A percentile compares a stretch with the other conserved stretches of the same genome.
Conservation (phyloP, 2,113 vertebrate species). For the Strix aluco region DNA sequence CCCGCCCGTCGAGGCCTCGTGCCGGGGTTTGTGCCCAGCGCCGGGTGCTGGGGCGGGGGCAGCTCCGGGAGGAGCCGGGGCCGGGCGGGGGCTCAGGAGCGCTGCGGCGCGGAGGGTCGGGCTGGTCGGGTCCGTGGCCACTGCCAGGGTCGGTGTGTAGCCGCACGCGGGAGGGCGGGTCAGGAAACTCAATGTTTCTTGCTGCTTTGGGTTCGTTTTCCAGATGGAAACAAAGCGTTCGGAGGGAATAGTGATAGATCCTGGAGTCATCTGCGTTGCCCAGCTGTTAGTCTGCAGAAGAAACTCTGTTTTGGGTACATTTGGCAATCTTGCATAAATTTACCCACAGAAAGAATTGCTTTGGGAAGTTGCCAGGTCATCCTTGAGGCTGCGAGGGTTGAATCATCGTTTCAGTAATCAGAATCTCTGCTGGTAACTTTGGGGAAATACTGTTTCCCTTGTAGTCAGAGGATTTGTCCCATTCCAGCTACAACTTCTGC, state of each 20-base stretch:
- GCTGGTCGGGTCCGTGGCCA: background rate
- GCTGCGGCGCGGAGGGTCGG: fast-evolving
- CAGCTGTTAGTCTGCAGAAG: background rate
- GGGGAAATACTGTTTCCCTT: background rate
- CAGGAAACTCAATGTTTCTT: background rate
- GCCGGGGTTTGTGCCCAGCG: fast-evolving
- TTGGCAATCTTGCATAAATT: background rate
- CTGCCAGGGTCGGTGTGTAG: fast-evolving
- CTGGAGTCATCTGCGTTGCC: background rate
- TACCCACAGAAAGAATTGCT: background rate
- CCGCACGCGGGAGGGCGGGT: background rate
- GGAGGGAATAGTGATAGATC: background rate
- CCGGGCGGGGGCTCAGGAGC: background rate
- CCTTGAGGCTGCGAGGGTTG: background rate
- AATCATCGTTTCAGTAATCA: background rate
- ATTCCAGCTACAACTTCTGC: background rate
- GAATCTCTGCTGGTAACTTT: background rate
- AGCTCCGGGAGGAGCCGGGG: background rate
- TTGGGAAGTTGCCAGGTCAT: background rate
- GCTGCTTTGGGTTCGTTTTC: background rate
- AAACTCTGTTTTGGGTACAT: background rate
- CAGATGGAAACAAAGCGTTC: background rate
- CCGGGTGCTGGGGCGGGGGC: fast-evolving
- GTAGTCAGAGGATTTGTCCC: background rate
- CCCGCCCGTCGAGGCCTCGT: too few species aligned